Conservation (phyloP, 2,113 vertebrate species). For the Halcyon senegalensis region DNA sequence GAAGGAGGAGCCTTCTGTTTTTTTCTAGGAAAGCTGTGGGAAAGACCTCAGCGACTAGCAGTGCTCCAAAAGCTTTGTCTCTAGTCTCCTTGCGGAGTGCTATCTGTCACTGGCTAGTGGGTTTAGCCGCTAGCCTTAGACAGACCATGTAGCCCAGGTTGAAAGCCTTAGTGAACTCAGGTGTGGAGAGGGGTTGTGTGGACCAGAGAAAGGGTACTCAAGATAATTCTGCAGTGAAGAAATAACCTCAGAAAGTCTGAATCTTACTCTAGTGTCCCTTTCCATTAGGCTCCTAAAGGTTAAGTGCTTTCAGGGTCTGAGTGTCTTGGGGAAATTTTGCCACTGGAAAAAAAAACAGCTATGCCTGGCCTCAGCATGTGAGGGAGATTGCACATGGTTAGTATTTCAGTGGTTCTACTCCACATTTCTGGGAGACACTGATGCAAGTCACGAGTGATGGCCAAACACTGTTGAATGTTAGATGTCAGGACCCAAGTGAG, state of each 20-base stretch:
- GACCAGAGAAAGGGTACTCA: constrained; percentile 15
- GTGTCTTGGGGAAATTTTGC: not conserved
- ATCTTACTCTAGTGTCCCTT: not conserved
- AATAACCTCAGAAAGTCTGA: not conserved
- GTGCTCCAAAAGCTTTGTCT: not conserved
- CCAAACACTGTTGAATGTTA: not conserved
- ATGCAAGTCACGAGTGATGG: not conserved
- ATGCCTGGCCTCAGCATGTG: not conserved
- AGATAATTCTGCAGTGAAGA: constrained; percentile 15
- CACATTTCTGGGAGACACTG: not conserved
- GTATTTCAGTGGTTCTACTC: not conserved
- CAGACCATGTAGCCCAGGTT: not conserved
- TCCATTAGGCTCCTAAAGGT: not conserved
- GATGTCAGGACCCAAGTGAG: not conserved
- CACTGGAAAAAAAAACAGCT: not conserved
- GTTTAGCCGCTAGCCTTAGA: not conserved
- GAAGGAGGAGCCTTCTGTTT: not conserved
- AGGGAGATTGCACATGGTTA: not conserved
- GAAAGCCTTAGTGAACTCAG: not conserved
- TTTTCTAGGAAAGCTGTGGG: not conserved
- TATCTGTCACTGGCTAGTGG: not conserved
- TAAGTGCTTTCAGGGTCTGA: not conserved
- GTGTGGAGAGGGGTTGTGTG: not conserved
- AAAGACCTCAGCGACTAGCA: not conserved
- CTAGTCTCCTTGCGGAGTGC: not conserved